phyloP scores from a whole-genome alignment of 2,113 vertebrate genomes.

The Polypterus senegalus region DNA sequence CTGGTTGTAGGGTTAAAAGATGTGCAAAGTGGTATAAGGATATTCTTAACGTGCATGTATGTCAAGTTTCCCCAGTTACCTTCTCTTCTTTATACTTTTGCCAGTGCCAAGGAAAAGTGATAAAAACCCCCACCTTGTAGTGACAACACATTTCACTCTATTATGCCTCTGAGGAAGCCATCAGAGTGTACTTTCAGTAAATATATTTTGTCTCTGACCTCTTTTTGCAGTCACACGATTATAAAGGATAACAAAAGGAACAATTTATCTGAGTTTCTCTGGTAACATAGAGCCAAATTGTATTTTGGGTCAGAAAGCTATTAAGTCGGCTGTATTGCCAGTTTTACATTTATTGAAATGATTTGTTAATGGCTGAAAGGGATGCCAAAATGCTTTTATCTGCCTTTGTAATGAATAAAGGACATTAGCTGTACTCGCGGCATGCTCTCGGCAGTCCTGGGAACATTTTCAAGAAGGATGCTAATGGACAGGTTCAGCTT shows the following conservation, averaged over 20 bases:
- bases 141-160: no score
- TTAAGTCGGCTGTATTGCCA: neutral
- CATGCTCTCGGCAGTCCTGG: neutral
- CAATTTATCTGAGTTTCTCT: neutral
- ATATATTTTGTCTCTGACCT: neutral
- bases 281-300: neutral
- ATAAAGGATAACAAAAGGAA: neutral
- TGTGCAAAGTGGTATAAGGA: no score
- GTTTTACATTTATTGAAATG: neutral
- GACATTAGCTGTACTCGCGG: neutral
- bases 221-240: neutral
- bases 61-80: no score
- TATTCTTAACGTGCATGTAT: no score
- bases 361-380: neutral
- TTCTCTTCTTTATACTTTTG: no score
- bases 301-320: neutral
- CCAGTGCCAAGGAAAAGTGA: no score
- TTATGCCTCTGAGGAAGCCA: no score
- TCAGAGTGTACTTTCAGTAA: neutral
- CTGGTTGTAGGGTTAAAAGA: no score
- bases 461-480: neutral
- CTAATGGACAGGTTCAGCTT: neutral
- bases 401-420: neutral
- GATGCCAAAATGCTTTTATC: neutral
- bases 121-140: no score